Conservation (phyloP, 2,888 invertebrate species). For the Perdita meconis region DNA sequence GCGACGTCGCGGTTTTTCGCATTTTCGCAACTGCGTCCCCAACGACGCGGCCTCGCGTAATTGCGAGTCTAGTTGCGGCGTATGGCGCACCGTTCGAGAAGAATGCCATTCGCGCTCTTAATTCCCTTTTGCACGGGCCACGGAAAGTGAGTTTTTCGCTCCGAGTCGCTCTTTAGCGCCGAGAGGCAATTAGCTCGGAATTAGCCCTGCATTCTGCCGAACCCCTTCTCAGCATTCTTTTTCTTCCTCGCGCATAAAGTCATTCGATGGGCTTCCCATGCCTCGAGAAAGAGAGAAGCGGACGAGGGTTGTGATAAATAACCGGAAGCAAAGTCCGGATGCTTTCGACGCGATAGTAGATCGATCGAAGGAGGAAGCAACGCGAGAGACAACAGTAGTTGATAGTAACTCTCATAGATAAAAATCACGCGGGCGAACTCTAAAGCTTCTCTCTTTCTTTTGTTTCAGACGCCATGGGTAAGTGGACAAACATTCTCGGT, state of each 20-base stretch:
- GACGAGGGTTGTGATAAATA: not conserved
- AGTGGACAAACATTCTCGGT: constrained; percentile 84
- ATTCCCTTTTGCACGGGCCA: constrained; percentile 57
- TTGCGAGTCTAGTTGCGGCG: constrained; percentile 50
- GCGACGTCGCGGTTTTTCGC: constrained; percentile 41
- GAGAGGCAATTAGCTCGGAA: constrained; percentile 69
- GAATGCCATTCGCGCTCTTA: constrained; percentile 67
- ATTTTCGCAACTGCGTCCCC: constrained; percentile 48
- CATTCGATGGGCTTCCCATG: constrained; percentile 37
- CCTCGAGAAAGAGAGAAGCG: constrained; percentile 23
- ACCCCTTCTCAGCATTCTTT: constrained; percentile 21
- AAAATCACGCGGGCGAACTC: constrained; percentile 15
- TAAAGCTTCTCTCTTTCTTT: constrained; percentile 77
- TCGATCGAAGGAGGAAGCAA: not conserved
- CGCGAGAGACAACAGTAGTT: not conserved
- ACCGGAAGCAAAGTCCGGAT: not conserved
- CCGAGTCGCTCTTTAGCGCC: constrained; percentile 66
- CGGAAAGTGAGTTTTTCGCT: constrained; percentile 66
- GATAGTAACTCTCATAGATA: constrained; percentile 6
- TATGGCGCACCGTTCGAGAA: constrained; percentile 52
- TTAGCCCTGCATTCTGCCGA: constrained; percentile 57
- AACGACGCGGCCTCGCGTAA: constrained; percentile 13
- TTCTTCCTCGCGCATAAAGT: constrained; percentile 48
- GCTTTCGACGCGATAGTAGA: not conserved
- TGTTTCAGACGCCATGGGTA: constrained; percentile 94